These are phyloP conservation scores for Homarus gammarus DNA, from an alignment of 2,888 invertebrate genomes.

Conservation along the genomic window DNA sequence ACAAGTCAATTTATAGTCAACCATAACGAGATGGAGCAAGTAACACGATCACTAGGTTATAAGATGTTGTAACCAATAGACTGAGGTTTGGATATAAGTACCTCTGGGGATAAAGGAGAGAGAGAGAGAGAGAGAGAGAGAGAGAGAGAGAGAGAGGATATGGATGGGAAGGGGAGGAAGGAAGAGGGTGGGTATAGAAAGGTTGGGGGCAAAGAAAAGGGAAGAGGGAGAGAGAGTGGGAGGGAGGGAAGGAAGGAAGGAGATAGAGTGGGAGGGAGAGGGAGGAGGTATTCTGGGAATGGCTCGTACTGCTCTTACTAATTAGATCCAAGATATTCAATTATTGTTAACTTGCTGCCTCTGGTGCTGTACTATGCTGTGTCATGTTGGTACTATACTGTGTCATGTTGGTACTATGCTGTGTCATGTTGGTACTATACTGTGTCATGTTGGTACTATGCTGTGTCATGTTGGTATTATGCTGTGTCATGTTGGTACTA, in stretches of 20 bases:
- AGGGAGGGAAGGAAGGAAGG: neutral
- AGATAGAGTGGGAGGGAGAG: neutral
- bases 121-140: conserved; percentile 5
- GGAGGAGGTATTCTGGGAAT: neutral
- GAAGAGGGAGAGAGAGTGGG: neutral
- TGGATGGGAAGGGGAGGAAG: neutral
- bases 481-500: too few relatives aligned
- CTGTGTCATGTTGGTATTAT: too few relatives aligned
- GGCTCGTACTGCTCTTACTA: neutral
- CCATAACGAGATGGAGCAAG: neutral
- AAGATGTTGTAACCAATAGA: too few relatives aligned
- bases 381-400: too few relatives aligned
- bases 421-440: too few relatives aligned
- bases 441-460: too few relatives aligned
- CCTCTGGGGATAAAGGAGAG: conserved; percentile 27
- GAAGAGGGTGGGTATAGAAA: neutral
- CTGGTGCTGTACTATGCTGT: too few relatives aligned
- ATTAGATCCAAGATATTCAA: neutral
- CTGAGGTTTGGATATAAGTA: too few relatives aligned
- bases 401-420: too few relatives aligned
- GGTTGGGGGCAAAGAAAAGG: neutral
- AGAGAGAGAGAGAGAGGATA: conserved; percentile 1
- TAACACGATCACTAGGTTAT: too few relatives aligned
- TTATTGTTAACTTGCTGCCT: neutral
- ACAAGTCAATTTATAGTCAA: too few relatives aligned